Evolutionary conservation across 2,113 vertebrate genomes (phyloP), one percentile per base, ranked within the genome.

Genomic region (Desmodus rotundus): DNA sequence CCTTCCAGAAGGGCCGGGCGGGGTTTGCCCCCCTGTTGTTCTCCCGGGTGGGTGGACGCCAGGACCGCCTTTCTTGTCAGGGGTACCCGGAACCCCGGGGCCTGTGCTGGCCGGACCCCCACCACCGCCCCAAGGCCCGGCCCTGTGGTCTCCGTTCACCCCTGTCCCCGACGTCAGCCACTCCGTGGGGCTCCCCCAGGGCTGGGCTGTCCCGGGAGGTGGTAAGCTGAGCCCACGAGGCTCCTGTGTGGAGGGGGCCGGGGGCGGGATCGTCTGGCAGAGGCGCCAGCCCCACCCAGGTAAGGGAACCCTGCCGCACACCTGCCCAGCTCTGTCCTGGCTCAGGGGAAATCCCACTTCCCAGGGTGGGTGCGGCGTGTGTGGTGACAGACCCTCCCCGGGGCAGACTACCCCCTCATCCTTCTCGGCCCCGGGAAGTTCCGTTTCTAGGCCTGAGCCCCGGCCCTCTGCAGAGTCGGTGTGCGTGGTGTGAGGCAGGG

Each of bases 11-110:
- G 86, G 0, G 77, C 58, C 78, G 13, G 0, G 19, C 12, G 15
- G 43, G 81, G 77, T 97, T 93, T 65, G 41, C 68, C 20, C 68
- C 76, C 52, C 70, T 50, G 63, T 94, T 95, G 92, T 97, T 87
- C 54, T 91, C 72, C 63, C 8, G 1, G 9, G 83, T 19, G 54
- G 65, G 17, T 38, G 19, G 43, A 76, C 77, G 52, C 90, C 26
- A 4, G 93, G 73, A 78, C 77, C 86, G 43, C 94, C 94, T 87
- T 84, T 88, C 92, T 97, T 54, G 80, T 70, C 3, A 72, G 80
- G 36, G 50, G 28, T 26, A 70, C 93, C 85, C 72, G 31, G 3
- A 92, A 89, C 87, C 92, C 87, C n/a, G n/a, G 83, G 73, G 93
- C 54, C 50, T 38, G n/a, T 13, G 33, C 24, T 3, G 45, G 77